These are phyloP conservation scores for Leptinotarsa haldemani DNA, from an alignment of 2,888 invertebrate genomes.

Conservation along the genomic window DNA sequence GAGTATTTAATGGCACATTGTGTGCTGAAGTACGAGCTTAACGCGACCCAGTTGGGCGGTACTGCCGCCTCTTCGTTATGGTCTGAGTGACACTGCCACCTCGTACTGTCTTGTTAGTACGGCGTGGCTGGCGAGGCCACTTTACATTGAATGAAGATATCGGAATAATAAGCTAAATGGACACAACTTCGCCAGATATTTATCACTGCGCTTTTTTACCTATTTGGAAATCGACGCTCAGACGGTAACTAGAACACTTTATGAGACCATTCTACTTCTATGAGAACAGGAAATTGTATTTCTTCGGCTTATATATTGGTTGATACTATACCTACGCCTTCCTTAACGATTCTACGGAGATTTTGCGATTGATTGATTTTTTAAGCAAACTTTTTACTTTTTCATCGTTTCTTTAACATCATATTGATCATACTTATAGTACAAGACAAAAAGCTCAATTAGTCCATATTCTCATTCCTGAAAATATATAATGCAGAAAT, in stretches of 20 bases:
- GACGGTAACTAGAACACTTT: constrained; percentile 53
- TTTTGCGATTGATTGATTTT: not conserved
- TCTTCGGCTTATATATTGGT: constrained; percentile 26
- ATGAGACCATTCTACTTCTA: constrained; percentile 49
- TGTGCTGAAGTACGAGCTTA: constrained; percentile 67
- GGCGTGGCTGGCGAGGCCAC: constrained; percentile 59
- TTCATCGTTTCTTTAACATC: no score
- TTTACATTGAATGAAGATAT: constrained; percentile 67
- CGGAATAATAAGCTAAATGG: constrained; percentile 65
- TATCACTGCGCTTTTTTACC: constrained; percentile 51
- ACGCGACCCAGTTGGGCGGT: constrained; percentile 60
- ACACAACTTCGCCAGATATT: constrained; percentile 57
- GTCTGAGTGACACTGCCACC: constrained; percentile 66
- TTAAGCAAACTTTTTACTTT: no score
- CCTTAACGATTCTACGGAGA: constrained; percentile 8
- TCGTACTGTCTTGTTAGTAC: constrained; percentile 66
- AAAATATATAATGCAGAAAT: no score
- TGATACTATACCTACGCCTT: constrained; percentile 11
- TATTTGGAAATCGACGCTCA: constrained; percentile 47
- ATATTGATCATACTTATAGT: no score
- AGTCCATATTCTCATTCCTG: no score
- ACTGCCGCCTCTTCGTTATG: constrained; percentile 60
- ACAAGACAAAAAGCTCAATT: no score
- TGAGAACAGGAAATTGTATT: constrained; percentile 52
- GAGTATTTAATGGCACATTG: constrained; percentile 69